Conservation (phyloP, 2,797 vertebrate species). For the Notolepis coatsorum region DNA sequence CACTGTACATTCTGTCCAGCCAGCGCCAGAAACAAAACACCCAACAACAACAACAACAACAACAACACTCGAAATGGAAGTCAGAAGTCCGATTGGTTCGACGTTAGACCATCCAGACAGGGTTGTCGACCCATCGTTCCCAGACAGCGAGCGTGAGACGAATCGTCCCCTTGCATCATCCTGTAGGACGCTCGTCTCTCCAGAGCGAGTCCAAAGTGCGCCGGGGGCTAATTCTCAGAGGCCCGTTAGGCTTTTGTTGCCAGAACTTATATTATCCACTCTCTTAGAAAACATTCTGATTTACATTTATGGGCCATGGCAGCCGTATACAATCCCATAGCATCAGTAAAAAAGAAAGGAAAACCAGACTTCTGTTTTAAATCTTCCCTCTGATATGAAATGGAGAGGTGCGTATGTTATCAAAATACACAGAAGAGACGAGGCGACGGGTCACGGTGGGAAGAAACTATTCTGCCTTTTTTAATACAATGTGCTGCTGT, state of each 20-base stretch:
- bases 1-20: no score
- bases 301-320: conserved; percentile 75
- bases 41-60: no score
- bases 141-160: no score
- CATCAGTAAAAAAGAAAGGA: conserved; percentile 74
- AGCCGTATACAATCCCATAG: conserved; percentile 67
- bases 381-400: conserved; percentile 39
- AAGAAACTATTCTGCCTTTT: no score
- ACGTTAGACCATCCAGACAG: no score
- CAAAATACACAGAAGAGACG: not conserved
- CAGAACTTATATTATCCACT: conserved; percentile 61
- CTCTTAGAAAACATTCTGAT: conserved; percentile 69
- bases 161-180: conserved; percentile 57
- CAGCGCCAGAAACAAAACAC: no score
- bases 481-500: no score
- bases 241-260: conserved; percentile 41
- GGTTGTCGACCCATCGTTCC: no score
- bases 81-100: no score
- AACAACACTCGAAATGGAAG: no score
- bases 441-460: no score
- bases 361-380: conserved; percentile 51
- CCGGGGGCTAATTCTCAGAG: conserved; percentile 55
- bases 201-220: conserved; percentile 13
- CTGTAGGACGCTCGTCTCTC: conserved; percentile 31
- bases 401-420: not conserved